Base-by-base conservation (phyloP, 2,113 vertebrate genomes). In the Erpornis zantholeuca region DNA sequence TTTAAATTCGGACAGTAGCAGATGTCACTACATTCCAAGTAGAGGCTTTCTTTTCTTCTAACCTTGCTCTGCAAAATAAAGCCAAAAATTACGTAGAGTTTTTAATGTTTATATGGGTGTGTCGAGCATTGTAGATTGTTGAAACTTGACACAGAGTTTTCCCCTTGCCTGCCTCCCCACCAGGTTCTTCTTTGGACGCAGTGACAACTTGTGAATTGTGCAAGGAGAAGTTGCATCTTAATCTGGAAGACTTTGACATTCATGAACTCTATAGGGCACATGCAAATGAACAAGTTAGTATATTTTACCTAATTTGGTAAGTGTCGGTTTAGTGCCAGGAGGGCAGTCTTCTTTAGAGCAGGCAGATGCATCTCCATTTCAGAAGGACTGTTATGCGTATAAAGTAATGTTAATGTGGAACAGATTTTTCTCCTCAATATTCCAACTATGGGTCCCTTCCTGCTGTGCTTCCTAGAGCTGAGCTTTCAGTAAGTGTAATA, bases 181-280 rank as follows among this genome's bases (percentile, higher is more conserved):
- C 79, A 99, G 99, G 99, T 96, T 99, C 99, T 73, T 99, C 98
- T 90, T 97, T 99, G 69, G 99, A 99, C 94, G 98, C 98, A 57
- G 98, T 99, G 96, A 99, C 99, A 44, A 99, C 99, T 33, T 99
- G 99, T 97, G 99, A 99, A 86, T 98, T 99, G 61, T 99, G 99
- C 97, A 99, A 99, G 96, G 99, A 99, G 93, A 99, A 99, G 94
- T 94, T 99, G 91, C 98, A 98, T 77, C 98, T 99, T 93, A 98
- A 99, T 97, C 98, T 99, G 60, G 99, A 99, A 96, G 98, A 99
- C 98, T 99, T 99, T 97, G 99, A 99, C 96, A 97, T 99, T 95
- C 98, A 99, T 93, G 99, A 99, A 96, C 98, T 99, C n/a, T 99
- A 99, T 98, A 99, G 98, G 97, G 98, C 99, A 53, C 99, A 99